phyloP scores from a whole-genome alignment of 2,113 vertebrate genomes.

The Leiothrix lutea region DNA sequence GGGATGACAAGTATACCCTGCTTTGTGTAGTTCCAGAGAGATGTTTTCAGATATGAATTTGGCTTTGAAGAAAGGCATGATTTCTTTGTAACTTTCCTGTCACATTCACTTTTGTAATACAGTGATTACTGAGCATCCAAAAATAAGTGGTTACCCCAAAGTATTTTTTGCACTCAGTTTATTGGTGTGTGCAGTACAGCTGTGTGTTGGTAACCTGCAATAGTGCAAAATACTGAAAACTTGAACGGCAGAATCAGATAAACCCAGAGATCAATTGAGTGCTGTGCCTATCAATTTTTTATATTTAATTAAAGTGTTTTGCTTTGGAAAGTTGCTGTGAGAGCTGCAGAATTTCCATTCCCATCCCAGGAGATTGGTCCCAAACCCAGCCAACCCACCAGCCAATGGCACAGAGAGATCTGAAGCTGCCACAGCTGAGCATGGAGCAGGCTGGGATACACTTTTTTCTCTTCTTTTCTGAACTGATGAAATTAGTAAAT shows the following conservation, averaged over 20 bases:
- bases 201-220: neutral
- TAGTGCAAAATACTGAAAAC: neutral
- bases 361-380: neutral
- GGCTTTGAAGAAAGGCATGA: neutral
- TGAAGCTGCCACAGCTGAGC: neutral
- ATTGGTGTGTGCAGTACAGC: neutral
- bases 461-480: neutral
- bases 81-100: conserved; percentile 10
- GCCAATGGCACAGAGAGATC: accelerated
- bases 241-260: neutral
- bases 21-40: neutral
- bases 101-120: neutral
- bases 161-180: neutral
- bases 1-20: neutral
- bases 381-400: neutral
- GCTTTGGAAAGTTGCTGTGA: neutral
- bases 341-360: conserved; percentile 4
- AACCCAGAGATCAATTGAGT: neutral
- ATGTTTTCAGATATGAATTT: neutral
- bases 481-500: neutral
- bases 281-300: conserved; percentile 14
- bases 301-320: conserved; percentile 39
- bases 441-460: neutral
- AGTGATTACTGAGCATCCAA: neutral
- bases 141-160: neutral